These are phyloP conservation scores for Drosophila sordidapex DNA, from an alignment of 2,888 invertebrate species.

Conservation along the genomic window DNA sequence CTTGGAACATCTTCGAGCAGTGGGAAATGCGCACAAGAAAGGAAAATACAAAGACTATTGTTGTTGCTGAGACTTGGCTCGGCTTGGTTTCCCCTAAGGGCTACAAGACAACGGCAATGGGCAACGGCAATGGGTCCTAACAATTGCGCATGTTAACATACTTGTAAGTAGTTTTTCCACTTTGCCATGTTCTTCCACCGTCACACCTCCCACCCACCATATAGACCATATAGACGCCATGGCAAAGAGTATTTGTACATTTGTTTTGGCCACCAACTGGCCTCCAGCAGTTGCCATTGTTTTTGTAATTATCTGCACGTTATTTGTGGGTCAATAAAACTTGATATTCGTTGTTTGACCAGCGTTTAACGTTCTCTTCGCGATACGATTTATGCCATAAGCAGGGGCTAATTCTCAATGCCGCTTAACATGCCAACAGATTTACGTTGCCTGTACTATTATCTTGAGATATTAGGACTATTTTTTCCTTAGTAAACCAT, in stretches of 20 bases:
- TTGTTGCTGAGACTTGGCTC: slow-evolving; percentile 35
- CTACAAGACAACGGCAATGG: slow-evolving; percentile 46
- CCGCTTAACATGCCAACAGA: slow-evolving; percentile 67
- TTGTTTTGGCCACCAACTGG: slow-evolving; percentile 62
- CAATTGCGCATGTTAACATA: slow-evolving; percentile 80
- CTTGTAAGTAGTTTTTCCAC: slow-evolving; percentile 79
- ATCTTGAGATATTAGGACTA: slow-evolving; percentile 27
- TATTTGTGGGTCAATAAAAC: slow-evolving; percentile 80
- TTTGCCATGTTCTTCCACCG: slow-evolving; percentile 63
- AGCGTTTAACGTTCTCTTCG: slow-evolving; percentile 44
- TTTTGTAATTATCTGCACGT: slow-evolving; percentile 80
- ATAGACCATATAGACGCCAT: slow-evolving; percentile 21
- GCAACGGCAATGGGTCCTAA: slow-evolving; percentile 41
- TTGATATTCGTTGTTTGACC: slow-evolving; percentile 70
- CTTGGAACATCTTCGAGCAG: slow-evolving; percentile 57
- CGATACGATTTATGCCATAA: slow-evolving; percentile 65
- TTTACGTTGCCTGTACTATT: slow-evolving; percentile 34
- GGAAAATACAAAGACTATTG: slow-evolving; percentile 57
- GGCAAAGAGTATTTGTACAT: slow-evolving; percentile 51
- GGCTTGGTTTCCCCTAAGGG: slow-evolving; percentile 56
- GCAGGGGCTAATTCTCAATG: slow-evolving; percentile 65
- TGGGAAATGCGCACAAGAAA: slow-evolving; percentile 44
- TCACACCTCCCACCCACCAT: slow-evolving; percentile 6
- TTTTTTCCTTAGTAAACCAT: neutral
- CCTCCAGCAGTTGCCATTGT: slow-evolving; percentile 66